phyloP scores from a whole-genome alignment of 2,888 invertebrate genomes.

The Gastrophysa polygoni region DNA sequence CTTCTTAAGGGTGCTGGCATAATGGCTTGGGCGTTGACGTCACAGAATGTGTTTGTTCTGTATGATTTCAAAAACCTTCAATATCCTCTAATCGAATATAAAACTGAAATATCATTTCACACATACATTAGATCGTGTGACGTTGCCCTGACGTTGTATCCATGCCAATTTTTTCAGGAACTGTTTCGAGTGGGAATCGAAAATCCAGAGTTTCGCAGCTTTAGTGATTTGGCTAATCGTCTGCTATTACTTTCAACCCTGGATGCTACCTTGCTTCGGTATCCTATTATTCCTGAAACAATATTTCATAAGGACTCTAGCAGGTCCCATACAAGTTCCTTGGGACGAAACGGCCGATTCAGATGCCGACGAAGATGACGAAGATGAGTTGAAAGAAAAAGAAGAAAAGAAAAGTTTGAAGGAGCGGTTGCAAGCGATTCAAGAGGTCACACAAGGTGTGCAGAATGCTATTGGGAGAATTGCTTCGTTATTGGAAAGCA shows the following conservation, averaged over 20 bases:
- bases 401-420: conserved; percentile 96
- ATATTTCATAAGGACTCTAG: conserved; percentile 64
- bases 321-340: conserved; percentile 52
- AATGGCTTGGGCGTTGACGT: too few relatives aligned
- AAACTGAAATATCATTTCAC: neutral
- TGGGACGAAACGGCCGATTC: conserved; percentile 57
- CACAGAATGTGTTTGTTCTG: too few relatives aligned
- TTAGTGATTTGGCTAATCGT: conserved; percentile 84
- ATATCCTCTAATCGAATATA: too few relatives aligned
- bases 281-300: conserved; percentile 81
- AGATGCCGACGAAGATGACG: conserved; percentile 80
- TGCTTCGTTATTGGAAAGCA: conserved; percentile 91
- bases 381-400: conserved; percentile 83
- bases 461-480: conserved; percentile 95
- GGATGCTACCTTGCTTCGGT: conserved; percentile 87
- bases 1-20: too few relatives aligned
- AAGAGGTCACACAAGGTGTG: conserved; percentile 96
- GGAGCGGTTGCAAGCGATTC: conserved; percentile 91
- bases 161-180: conserved; percentile 65
- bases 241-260: conserved; percentile 94
- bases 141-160: too few relatives aligned
- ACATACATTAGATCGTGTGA: too few relatives aligned
- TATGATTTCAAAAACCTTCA: too few relatives aligned
- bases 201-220: conserved; percentile 80
- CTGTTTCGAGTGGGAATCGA: conserved; percentile 97